Conservation (phyloP, 2,113 vertebrate genomes). For the Megaceryle maxima region DNA sequence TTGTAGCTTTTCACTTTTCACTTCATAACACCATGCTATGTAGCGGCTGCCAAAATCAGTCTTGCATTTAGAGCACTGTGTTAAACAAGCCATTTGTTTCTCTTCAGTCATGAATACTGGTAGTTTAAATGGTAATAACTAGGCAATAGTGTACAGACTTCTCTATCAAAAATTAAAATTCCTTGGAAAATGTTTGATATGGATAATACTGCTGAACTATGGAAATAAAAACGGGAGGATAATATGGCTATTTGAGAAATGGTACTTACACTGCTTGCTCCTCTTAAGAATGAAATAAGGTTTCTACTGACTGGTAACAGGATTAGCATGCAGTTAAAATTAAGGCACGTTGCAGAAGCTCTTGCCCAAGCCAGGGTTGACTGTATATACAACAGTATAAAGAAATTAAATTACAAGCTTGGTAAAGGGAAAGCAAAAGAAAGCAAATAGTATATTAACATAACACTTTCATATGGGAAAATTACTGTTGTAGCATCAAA, state of each 20-base stretch:
- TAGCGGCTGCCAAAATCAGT: slow-evolving; percentile 40
- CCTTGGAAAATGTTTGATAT: slow-evolving; percentile 43
- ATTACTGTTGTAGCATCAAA: not conserved
- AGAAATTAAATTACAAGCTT: slow-evolving; percentile 49
- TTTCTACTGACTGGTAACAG: slow-evolving; percentile 82
- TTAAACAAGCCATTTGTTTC: slow-evolving; percentile 58
- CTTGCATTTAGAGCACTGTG: slow-evolving; percentile 9
- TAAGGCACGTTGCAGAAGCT: slow-evolving; percentile 81
- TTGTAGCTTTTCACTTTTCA: slow-evolving; percentile 21
- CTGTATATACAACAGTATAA: slow-evolving; percentile 61
- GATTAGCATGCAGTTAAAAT: slow-evolving; percentile 85
- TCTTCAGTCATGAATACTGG: slow-evolving; percentile 39
- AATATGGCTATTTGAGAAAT: slow-evolving; percentile 20
- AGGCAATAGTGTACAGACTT: slow-evolving; percentile 5
- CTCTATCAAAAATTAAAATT: slow-evolving; percentile 44
- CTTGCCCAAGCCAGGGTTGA: slow-evolving; percentile 82
- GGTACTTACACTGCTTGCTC: slow-evolving; percentile 76
- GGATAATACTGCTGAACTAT: not conserved
- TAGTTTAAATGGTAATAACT: slow-evolving; percentile 56
- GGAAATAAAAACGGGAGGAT: not conserved
- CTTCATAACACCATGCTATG: slow-evolving; percentile 25
- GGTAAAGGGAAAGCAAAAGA: not conserved
- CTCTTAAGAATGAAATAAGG: slow-evolving; percentile 79
- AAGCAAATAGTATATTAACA: not conserved
- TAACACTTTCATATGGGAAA: not conserved